A percentile compares a stretch with the other conserved stretches of the same genome.
Conservation (phyloP, 1,140 invertebrate species). For the Tachypleus tridentatus region DNA sequence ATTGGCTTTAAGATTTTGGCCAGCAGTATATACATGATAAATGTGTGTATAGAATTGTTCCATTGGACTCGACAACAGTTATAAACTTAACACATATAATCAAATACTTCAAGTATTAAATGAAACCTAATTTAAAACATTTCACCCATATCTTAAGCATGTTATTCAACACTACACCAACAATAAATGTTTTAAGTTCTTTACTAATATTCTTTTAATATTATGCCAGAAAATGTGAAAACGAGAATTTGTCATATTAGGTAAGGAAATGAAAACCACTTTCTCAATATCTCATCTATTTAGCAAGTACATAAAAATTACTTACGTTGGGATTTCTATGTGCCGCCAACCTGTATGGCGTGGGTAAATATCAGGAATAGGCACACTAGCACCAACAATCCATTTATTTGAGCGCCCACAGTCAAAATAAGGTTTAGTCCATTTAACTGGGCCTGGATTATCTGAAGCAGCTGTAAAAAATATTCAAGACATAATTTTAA, state of each 20-base stretch:
- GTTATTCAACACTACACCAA: too few relatives aligned
- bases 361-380: slow-evolving; percentile 90
- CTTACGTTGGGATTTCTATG: slow-evolving; percentile 88
- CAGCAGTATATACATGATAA: too few relatives aligned
- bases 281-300: neutral
- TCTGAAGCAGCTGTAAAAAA: slow-evolving; percentile 56
- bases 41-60: too few relatives aligned
- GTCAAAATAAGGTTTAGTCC: slow-evolving; percentile 91
- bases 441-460: slow-evolving; percentile 77
- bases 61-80: too few relatives aligned
- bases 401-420: slow-evolving; percentile 91
- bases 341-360: slow-evolving; percentile 87
- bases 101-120: too few relatives aligned
- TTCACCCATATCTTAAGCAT: too few relatives aligned
- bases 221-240: neutral
- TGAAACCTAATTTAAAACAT: too few relatives aligned
- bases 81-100: too few relatives aligned
- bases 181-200: too few relatives aligned
- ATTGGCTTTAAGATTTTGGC: too few relatives aligned
- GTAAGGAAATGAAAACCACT: too few relatives aligned
- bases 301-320: slow-evolving; percentile 21
- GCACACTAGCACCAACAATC: slow-evolving; percentile 83
- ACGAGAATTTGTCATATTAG: neutral
- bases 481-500: neutral
- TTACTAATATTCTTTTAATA: too few relatives aligned